A percentile compares a stretch with the other conserved stretches of the same genome.
phyloP scores from a whole-genome alignment of 1,140 invertebrate genomes.

The Scaptodrosophila lebanonensis region DNA sequence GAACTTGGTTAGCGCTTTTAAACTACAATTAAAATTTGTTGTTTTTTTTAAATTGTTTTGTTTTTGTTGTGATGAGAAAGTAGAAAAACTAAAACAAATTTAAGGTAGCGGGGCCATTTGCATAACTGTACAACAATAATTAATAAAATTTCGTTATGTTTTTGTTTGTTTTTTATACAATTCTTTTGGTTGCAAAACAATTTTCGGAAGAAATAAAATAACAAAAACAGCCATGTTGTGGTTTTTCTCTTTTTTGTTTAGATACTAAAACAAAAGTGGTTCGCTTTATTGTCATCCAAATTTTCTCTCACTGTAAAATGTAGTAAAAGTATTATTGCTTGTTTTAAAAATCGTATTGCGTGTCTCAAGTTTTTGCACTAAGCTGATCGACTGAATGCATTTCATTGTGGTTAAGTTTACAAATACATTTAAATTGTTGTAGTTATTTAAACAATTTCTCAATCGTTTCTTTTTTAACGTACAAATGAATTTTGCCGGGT shows the following conservation, averaged over 20 bases:
- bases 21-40: slow-evolving; percentile 12
- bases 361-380: slow-evolving; percentile 38
- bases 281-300: slow-evolving; percentile 62
- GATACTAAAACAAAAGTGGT: slow-evolving; percentile 33
- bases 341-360: too few species aligned
- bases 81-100: slow-evolving; percentile 76
- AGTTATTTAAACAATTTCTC: neutral
- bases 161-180: slow-evolving; percentile 38
- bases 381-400: slow-evolving; percentile 37
- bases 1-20: slow-evolving; percentile 48
- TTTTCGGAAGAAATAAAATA: slow-evolving; percentile 48
- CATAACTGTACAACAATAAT: slow-evolving; percentile 70
- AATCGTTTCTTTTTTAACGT: slow-evolving; percentile 15
- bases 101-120: slow-evolving; percentile 76
- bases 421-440: slow-evolving; percentile 1
- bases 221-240: slow-evolving; percentile 22
- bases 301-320: slow-evolving; percentile 51
- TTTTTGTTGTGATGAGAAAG: slow-evolving; percentile 12
- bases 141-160: slow-evolving; percentile 14
- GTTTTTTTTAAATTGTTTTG: slow-evolving; percentile 12
- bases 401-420: slow-evolving; percentile 42
- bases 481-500: too few species aligned
- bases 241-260: slow-evolving; percentile 29
- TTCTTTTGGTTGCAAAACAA: slow-evolving; percentile 75
- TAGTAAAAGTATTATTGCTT: slow-evolving; percentile 45